These are phyloP conservation scores for Drosophila kanapiae DNA, from an alignment of 1,140 invertebrate genomes.

Conservation along the genomic window DNA sequence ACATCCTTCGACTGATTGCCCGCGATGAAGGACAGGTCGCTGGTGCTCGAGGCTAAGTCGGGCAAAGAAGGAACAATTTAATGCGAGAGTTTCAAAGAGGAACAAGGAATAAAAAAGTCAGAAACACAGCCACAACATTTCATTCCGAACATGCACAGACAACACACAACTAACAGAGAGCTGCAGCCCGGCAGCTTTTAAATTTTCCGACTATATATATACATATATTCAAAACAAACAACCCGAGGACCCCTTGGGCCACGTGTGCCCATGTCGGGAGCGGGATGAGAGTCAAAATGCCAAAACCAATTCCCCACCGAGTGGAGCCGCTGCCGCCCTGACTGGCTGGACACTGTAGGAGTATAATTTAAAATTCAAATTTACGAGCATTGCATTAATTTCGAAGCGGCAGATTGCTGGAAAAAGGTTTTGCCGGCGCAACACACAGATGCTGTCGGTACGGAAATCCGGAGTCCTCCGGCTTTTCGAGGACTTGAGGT, in stretches of 20 bases:
- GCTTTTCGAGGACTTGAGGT: constrained; percentile 30
- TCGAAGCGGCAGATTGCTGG: constrained; percentile 48
- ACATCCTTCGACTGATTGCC: constrained; percentile 77
- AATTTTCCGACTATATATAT: constrained; percentile 8
- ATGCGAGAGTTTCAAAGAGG: background rate
- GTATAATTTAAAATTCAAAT: constrained; percentile 79
- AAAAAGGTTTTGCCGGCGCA: constrained; percentile 34
- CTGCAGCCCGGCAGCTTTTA: constrained; percentile 7
- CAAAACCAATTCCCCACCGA: background rate
- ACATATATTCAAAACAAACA: constrained; percentile 27
- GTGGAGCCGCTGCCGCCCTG: background rate
- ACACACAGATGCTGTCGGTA: constrained; percentile 34
- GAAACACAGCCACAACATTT: constrained; percentile 10
- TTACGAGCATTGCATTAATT: constrained; percentile 74
- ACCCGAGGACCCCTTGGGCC: constrained; percentile 1
- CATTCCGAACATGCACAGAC: constrained; percentile 37
- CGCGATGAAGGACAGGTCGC: constrained; percentile 80
- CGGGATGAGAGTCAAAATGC: background rate
- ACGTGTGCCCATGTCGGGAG: background rate
- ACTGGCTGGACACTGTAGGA: constrained; percentile 38
- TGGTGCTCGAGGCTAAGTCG: constrained; percentile 80
- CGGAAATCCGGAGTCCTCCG: background rate
- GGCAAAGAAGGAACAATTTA: background rate
- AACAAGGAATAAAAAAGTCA: background rate
- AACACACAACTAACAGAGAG: constrained; percentile 10